Evolutionary conservation across 2,113 vertebrate genomes (phyloP), one percentile per base, ranked within the genome.

Genomic region (Oryzias curvinotus): DNA sequence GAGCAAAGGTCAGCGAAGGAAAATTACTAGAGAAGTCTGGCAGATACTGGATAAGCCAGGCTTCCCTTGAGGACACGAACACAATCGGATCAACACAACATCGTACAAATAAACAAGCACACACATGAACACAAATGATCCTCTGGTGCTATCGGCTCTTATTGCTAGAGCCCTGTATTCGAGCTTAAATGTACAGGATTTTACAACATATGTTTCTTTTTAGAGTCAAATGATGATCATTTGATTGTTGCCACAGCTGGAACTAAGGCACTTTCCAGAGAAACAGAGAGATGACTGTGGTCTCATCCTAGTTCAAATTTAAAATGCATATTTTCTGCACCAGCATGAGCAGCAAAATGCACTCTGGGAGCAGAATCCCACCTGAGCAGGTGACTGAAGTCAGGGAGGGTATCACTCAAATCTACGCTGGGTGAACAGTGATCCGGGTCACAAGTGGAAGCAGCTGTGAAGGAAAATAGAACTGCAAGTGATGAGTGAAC

Each of bases 361-460:
- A 5, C 7, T 45, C 48, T 18, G 19, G 59, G 26, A 41, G n/a
- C 4, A 18, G n/a, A 0, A 4, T 36, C 25, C 41, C 45, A 90
- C 88, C 89, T 88, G 81, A 80, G 84, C 42, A 86, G 84, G 25
- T 81, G 71, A 10, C 62, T 84, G 75, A 55, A 75, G 71, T 89
- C 81, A 64, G 75, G 30, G 14, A 41, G 23, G n/a, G 56, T 18
- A 8, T 23, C 44, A 8, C 21, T 52, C 41, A 53, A 43, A 14
- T 73, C 59, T 17, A 68, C 16, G 46, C 47, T 51, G 36, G 75
- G 49, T 28, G 62, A 43, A 56, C 44, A 44, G 3, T 48, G 13
- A 42, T 41, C 65, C 45, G 30, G 53, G 63, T 17, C 56, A 25
- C 49, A 59, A 26, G 19, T 55, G 28, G 49, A 52, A 55, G n/a